Conservation (phyloP, 2,113 vertebrate genomes). For the Centropristis striata region DNA sequence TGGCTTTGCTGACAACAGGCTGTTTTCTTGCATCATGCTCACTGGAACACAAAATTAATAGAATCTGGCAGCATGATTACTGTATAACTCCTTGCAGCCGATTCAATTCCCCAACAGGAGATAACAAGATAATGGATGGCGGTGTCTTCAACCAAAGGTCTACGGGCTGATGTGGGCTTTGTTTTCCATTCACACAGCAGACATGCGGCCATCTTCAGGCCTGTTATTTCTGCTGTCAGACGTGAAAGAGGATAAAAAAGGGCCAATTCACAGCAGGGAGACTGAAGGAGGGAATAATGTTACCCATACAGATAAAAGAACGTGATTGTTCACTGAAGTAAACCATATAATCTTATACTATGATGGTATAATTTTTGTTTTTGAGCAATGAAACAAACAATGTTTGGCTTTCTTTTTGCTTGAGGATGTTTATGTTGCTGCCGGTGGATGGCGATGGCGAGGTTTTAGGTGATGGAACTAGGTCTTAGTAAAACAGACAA, state of each 20-base stretch:
- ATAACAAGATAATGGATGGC: conserved; percentile 70
- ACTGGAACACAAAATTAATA: conserved; percentile 58
- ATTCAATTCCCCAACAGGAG: conserved; percentile 56
- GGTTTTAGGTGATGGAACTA: conserved; percentile 61
- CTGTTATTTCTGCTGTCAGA: conserved; percentile 65
- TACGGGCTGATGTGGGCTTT: conserved; percentile 45
- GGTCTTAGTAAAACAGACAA: conserved; percentile 70
- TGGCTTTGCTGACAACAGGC: conserved; percentile 14
- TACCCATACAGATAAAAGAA: conserved; percentile 20
- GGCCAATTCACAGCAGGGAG: conserved; percentile 39
- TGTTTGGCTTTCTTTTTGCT: conserved; percentile 22
- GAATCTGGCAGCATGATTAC: conserved; percentile 66
- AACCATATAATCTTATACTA: conserved; percentile 21
- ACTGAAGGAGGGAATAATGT: conserved; percentile 12
- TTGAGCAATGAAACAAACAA: conserved; percentile 12
- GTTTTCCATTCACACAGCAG: conserved; percentile 46
- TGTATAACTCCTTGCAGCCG: conserved; percentile 36
- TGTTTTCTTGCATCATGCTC: conserved; percentile 34
- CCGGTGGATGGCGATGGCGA: conserved; percentile 5
- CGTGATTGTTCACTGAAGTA: conserved; percentile 36
- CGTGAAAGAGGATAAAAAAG: conserved; percentile 32
- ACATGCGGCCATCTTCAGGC: conserved; percentile 30
- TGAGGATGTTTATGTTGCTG: conserved; percentile 18
- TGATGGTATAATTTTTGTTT: conserved; percentile 20
- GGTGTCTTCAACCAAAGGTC: conserved; percentile 37